Base-by-base conservation (phyloP, 53 echinoderm and acorn worm genomes). In the Pentamera pediparva region DNA sequence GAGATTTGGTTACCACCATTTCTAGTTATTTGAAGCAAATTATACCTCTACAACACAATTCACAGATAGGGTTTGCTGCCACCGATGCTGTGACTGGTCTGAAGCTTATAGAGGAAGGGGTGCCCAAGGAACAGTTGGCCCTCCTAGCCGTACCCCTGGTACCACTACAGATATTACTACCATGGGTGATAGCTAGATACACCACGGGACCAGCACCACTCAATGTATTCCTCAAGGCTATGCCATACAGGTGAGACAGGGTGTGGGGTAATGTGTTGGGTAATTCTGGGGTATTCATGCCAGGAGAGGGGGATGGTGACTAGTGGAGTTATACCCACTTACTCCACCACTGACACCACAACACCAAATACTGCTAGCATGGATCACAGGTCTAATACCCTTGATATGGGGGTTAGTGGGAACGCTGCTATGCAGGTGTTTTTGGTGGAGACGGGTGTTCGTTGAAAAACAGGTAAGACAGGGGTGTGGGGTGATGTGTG, bases 121-220 rank as follows among this genome's bases (percentile, higher is more conserved):
- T 96, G 17, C 91, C 85, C 3, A 82, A 77, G 54, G 96, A 96
- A 43, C 74, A 79, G 31, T 41, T 95, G 61, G 90, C 95, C 38
- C 67, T 95, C 29, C 51, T 96, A 12, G 91, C 88, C 5, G 83
- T 91, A 18, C 91, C 96, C 4, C 64, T 95, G 48, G 85, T 95
- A 3, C 95, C 95, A 5, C 77, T 95, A 38, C 95, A 95, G 59
- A 88, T 95, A 19, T 61, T 87, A 4, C 75, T 95, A 22, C 95
- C 95, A 1, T 95, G 95, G 95, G 27, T 90, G 30, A 95, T 95
- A 48, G 82, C 87, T 65, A 95, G 83, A 65, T 91, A 91, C 55
- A 87, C 90, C 26, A 77, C 80, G 13, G 90, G 95, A 3, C 83
- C 95, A 28, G 82, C 77, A 61, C 90, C 95, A 0, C 76, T 91